These are phyloP conservation scores for Mesaphorura yosii DNA, from an alignment of 1,140 invertebrate species.

Conservation along the genomic window DNA sequence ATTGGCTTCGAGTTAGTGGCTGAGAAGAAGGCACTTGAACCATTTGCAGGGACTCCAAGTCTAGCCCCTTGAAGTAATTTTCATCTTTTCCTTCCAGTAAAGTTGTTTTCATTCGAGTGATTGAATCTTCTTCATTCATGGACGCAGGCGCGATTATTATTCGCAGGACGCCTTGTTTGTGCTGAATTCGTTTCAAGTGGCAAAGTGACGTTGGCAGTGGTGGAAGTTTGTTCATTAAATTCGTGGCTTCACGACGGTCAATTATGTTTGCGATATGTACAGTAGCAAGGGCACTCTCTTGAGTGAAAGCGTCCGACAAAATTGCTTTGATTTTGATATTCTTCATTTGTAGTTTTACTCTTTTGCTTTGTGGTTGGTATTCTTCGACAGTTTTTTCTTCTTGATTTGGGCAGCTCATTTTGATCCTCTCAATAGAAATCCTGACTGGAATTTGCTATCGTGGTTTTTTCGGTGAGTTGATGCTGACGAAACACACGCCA, in stretches of 20 bases:
- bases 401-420: no score
- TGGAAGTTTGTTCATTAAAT: constrained; percentile 44
- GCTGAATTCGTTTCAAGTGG: constrained; percentile 58
- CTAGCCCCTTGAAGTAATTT: constrained; percentile 38
- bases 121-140: constrained; percentile 8
- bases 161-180: constrained; percentile 42
- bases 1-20: constrained; percentile 56
- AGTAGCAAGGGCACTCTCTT: constrained; percentile 40
- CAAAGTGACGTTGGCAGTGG: constrained; percentile 46
- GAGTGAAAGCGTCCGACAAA: constrained; percentile 42
- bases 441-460: no score
- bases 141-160: constrained; percentile 42
- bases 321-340: constrained; percentile 33
- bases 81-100: constrained; percentile 34
- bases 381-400: no score
- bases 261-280: constrained; percentile 48
- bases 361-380: no score
- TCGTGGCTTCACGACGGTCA: constrained; percentile 50
- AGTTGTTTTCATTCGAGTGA: no score
- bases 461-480: constrained; percentile 16
- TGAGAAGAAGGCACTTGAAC: constrained; percentile 47
- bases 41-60: constrained; percentile 41
- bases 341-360: no score
- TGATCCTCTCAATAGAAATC: no score
- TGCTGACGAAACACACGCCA: constrained; percentile 21